These are phyloP conservation scores for Protonibea diacanthus DNA, from an alignment of 2,797 vertebrate species.

Conservation along the genomic window DNA sequence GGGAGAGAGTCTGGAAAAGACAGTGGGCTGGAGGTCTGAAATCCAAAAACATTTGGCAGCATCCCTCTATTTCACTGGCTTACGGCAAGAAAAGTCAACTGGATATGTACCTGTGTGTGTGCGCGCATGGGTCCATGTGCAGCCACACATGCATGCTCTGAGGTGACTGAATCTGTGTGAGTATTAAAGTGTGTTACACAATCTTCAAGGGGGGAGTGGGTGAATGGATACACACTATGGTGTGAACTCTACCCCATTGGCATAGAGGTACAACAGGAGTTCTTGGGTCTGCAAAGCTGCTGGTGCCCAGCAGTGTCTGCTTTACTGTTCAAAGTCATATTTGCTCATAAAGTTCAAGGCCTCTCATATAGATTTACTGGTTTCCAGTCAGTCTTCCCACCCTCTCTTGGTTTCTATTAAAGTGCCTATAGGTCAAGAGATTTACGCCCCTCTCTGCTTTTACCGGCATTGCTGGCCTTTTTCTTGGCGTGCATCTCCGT, in stretches of 20 bases:
- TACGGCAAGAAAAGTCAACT: constrained; percentile 49
- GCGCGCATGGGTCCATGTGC: constrained; percentile 47
- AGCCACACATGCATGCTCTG: constrained; percentile 57
- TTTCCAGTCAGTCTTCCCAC: constrained; percentile 51
- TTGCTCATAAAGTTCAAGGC: constrained; percentile 51
- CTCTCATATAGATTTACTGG: constrained; percentile 45
- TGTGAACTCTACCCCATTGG: constrained; percentile 41
- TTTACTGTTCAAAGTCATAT: constrained; percentile 47
- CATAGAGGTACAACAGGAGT: constrained; percentile 24
- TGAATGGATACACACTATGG: constrained; percentile 49
- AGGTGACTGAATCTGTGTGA: constrained; percentile 45
- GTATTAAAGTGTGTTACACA: constrained; percentile 58
- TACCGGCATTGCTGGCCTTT: constrained; percentile 16
- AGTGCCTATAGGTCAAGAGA: constrained; percentile 38
- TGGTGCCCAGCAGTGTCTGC: constrained; percentile 43
- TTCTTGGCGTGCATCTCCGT: constrained; percentile 25
- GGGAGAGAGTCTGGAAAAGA: constrained; percentile 74
- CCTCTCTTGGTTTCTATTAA: constrained; percentile 35
- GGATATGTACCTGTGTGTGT: constrained; percentile 58
- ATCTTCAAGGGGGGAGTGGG: constrained; percentile 36
- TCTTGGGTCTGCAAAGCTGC: constrained; percentile 34
- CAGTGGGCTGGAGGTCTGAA: constrained; percentile 62
- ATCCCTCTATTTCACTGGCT: constrained; percentile 67
- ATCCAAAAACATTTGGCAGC: constrained; percentile 79
- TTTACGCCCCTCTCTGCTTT: constrained; percentile 34